Conservation (phyloP, 2,113 vertebrate genomes). For the Mesocricetus auratus region DNA sequence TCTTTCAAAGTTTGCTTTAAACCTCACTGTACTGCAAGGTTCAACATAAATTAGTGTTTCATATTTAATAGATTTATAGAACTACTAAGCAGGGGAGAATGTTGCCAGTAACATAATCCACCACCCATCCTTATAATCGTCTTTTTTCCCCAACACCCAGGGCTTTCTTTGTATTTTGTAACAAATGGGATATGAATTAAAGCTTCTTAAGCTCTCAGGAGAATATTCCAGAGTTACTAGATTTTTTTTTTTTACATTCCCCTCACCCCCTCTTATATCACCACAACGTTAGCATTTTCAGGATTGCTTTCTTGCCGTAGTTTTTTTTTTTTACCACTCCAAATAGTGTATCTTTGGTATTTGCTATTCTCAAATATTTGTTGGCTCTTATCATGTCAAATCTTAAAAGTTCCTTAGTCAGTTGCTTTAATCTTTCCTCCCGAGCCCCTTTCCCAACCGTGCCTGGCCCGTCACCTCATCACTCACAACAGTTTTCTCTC, state of each 20-base stretch:
- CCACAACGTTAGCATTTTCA: conserved; percentile 7
- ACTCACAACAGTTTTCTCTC: conserved; percentile 60
- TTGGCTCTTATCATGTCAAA: conserved; percentile 65
- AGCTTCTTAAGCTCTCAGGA: conserved; percentile 40
- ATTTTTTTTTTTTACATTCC: not conserved
- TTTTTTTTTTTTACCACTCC: not conserved
- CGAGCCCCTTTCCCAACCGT: conserved; percentile 26
- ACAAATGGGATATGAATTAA: conserved; percentile 60
- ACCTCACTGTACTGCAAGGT: conserved; percentile 43
- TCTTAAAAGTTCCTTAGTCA: conserved; percentile 65
- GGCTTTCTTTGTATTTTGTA: not conserved
- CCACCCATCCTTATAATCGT: not conserved
- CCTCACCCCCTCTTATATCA: not conserved
- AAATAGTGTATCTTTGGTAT: conserved; percentile 48
- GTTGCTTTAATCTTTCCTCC: conserved; percentile 74
- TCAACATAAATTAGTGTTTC: conserved; percentile 62
- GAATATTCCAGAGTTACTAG: conserved; percentile 14
- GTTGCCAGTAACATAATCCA: not conserved
- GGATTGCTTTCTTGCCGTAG: conserved; percentile 29
- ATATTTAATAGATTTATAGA: conserved; percentile 52
- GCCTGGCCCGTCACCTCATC: conserved; percentile 75
- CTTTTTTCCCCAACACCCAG: not conserved
- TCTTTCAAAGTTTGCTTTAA: conserved; percentile 74
- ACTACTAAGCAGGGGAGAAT: not conserved
- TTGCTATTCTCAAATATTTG: conserved; percentile 65